A percentile compares a stretch with the other conserved stretches of the same genome.
phyloP scores from a whole-genome alignment of 2,888 invertebrate species.

The Lacanobia oleracea region DNA sequence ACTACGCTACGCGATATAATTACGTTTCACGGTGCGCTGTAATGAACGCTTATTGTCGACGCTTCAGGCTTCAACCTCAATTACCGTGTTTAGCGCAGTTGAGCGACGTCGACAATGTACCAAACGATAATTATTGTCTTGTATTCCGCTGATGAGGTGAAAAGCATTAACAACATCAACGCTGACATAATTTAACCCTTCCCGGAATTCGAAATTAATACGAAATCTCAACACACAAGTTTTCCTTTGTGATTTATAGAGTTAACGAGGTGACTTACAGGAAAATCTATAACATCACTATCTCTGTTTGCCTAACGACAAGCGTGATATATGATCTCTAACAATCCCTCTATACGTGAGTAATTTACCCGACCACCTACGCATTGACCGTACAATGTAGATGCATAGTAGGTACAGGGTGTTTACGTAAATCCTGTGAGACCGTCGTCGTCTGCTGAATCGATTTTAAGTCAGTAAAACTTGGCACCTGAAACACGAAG shows the following conservation, averaged over 20 bases:
- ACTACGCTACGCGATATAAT: constrained; percentile 16
- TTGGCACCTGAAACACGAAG: constrained; percentile 44
- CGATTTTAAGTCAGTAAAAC: constrained; percentile 50
- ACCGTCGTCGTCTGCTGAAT: constrained; percentile 35
- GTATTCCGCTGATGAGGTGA: constrained; percentile 19
- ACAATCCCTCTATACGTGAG: constrained; percentile 20
- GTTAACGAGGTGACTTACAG: constrained; percentile 34
- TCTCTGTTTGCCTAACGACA: constrained; percentile 46
- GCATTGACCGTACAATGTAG: constrained; percentile 17
- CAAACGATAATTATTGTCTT: constrained; percentile 22
- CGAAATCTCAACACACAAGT: not conserved
- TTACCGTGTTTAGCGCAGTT: constrained; percentile 36
- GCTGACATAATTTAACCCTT: constrained; percentile 2
- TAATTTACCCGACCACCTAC: constrained; percentile 43
- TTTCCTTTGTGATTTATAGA: constrained; percentile 16
- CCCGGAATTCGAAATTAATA: not conserved
- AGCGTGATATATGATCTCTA: constrained; percentile 35
- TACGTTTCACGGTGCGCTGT: constrained; percentile 28
- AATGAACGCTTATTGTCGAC: constrained; percentile 37
- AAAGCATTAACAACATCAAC: constrained; percentile 14
- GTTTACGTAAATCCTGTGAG: constrained; percentile 44
- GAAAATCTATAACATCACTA: constrained; percentile 33
- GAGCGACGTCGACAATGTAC: constrained; percentile 11
- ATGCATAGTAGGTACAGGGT: constrained; percentile 19
- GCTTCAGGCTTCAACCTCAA: constrained; percentile 45